These are phyloP conservation scores for Pandemis cinnamomeana DNA, from an alignment of 2,888 invertebrate species.

Conservation along the genomic window DNA sequence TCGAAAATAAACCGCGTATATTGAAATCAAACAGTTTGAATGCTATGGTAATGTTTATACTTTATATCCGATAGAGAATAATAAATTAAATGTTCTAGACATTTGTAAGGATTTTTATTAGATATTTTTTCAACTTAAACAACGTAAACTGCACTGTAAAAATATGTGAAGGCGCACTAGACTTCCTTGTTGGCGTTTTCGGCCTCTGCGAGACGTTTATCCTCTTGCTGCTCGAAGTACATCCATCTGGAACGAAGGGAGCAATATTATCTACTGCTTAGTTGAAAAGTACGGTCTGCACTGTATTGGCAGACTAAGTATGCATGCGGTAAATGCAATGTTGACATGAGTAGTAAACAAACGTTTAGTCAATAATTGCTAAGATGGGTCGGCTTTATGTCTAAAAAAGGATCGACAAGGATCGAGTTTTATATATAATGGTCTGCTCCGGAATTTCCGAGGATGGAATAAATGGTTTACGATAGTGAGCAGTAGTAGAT, in stretches of 20 bases:
- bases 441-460: not conserved
- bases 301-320: not conserved
- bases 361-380: not conserved
- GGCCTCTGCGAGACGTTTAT: conserved; percentile 48
- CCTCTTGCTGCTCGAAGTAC: conserved; percentile 66
- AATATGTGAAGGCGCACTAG: not conserved
- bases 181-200: conserved; percentile 38
- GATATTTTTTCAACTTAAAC: conserved; percentile 28
- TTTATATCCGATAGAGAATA: conserved; percentile 24
- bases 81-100: conserved; percentile 3
- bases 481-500: too few relatives aligned
- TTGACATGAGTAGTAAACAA: conserved; percentile 3
- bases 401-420: not conserved
- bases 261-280: not conserved
- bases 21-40: conserved; percentile 58
- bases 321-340: not conserved
- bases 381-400: not conserved
- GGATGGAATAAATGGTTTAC: not conserved
- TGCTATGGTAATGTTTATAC: conserved; percentile 40
- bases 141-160: conserved; percentile 2
- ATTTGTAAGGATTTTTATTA: conserved; percentile 24
- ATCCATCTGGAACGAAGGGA: conserved; percentile 63
- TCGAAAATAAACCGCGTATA: conserved; percentile 66
- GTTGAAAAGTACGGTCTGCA: not conserved
- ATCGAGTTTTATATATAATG: not conserved